Base-by-base conservation (phyloP, 2,888 invertebrate species). In the Chydorus sphaericus region DNA sequence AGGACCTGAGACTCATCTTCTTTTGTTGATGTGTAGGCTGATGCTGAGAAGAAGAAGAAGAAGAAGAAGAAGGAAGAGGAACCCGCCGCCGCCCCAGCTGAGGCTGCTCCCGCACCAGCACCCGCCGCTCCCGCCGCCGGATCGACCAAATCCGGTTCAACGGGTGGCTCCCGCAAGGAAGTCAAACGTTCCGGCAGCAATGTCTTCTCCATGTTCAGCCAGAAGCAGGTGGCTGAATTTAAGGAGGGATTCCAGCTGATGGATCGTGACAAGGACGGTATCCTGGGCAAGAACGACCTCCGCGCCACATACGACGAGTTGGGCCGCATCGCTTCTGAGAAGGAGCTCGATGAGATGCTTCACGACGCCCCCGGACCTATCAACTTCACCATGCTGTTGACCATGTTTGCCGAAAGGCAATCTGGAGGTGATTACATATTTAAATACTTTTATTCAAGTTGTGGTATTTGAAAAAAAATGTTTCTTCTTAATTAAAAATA, bases 171-270 rank as follows among this genome's bases (percentile, higher is more conserved):
- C 72, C 79, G 79, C 65, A 82, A 81, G 71, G 77, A 77, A 59
- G 85, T 85, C 66, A 90, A 90, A 75, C 82, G 89, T 71, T 81
- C 86, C 70, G 91, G 91, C 66, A 90, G 90, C 77, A 91, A 89
- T 76, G 91, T 92, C 72, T 92, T 92, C 81, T 90, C 91, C 70
- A 90, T 91, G 85, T 92, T 93, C 83, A 83, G 90, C 67, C 91
- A 91, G 77, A 85, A 85, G 75, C 91, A 92, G 78, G 88, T 92
- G 68, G 88, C 90, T 67, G 92, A 92, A 75, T 92, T 92, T 81
- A 92, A 92, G 76, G 90, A 90, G 79, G 92, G 87, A 69, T 92
- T 92, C 85, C 84, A 85, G 75, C 82, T 92, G 67, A 92, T 92
- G 85, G 92, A 92, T 78, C 83, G 85, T 73, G 90, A 92, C 78